Percentiles rank a stretch among this genome's conserved stretches.
These are phyloP conservation scores for Varanus komodoensis DNA, from an alignment of 2,113 vertebrate species.

Conservation along the genomic window DNA sequence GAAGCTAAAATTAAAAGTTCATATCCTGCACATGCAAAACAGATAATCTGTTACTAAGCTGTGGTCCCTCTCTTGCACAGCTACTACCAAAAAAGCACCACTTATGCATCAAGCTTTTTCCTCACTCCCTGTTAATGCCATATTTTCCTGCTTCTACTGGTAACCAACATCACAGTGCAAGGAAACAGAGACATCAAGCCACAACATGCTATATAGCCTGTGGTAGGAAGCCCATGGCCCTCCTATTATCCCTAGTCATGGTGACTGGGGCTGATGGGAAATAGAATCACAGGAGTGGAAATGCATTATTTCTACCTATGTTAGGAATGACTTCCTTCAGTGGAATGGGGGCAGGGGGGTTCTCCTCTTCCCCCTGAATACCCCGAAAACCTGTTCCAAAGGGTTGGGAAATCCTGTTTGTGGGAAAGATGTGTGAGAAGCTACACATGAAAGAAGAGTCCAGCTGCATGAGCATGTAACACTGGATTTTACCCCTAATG, in stretches of 20 bases:
- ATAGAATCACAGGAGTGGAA: neutral
- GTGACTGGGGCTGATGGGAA: neutral
- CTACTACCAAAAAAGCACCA: neutral
- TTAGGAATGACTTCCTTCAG: neutral
- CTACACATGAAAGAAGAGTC: neutral
- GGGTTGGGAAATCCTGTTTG: no score
- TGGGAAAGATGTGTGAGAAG: neutral
- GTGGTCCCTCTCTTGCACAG: neutral
- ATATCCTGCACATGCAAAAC: neutral
- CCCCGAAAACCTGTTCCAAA: no score
- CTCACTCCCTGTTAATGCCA: neutral
- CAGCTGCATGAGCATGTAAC: neutral
- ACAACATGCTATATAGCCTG: neutral
- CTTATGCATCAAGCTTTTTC: neutral
- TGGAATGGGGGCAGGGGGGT: no score
- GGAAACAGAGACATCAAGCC: neutral
- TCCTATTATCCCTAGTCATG: neutral
- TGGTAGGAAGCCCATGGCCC: neutral
- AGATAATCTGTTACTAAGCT: neutral
- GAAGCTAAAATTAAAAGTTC: neutral
- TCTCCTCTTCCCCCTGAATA: no score
- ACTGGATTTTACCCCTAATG: neutral
- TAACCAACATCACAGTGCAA: neutral
- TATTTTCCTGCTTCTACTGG: neutral
- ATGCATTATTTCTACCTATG: neutral